These are phyloP conservation scores for Chlorospingus flavigularis DNA, from an alignment of 2,797 vertebrate genomes.

Conservation along the genomic window DNA sequence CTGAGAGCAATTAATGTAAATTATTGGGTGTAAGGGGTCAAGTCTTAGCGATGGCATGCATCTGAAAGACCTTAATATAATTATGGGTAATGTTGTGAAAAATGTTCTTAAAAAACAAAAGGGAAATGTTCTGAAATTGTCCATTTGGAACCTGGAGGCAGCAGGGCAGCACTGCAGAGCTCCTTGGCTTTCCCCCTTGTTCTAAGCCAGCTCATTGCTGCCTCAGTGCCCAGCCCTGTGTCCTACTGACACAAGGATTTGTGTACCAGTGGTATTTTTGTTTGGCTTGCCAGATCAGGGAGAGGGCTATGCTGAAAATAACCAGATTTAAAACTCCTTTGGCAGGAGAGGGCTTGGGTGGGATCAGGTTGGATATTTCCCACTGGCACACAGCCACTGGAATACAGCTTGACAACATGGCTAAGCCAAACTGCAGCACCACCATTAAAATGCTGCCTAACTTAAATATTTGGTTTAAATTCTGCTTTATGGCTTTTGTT, in stretches of 20 bases:
- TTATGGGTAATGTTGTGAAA: not conserved
- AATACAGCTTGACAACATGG: not conserved
- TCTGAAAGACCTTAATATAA: not conserved
- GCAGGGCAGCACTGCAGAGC: rapidly evolving
- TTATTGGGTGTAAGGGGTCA: not conserved
- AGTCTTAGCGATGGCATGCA: not conserved
- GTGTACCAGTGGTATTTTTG: not conserved
- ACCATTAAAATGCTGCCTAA: not conserved
- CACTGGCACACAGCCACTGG: not conserved
- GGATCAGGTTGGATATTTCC: not conserved
- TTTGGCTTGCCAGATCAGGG: not conserved
- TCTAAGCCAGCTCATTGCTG: not conserved
- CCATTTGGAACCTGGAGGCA: not conserved
- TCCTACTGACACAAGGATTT: not conserved
- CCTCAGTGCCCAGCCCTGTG: not conserved
- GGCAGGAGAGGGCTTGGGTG: not conserved
- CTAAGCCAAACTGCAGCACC: not conserved
- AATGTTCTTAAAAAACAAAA: not conserved
- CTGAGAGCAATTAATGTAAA: not conserved
- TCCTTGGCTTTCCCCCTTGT: not conserved
- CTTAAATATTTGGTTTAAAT: not conserved
- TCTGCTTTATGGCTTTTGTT: not conserved
- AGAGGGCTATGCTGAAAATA: not conserved
- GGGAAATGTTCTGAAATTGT: not conserved
- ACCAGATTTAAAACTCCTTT: not conserved